Evolutionary conservation across 1,140 invertebrate genomes (phyloP).

Genomic region (Cotesia vestalis): DNA sequence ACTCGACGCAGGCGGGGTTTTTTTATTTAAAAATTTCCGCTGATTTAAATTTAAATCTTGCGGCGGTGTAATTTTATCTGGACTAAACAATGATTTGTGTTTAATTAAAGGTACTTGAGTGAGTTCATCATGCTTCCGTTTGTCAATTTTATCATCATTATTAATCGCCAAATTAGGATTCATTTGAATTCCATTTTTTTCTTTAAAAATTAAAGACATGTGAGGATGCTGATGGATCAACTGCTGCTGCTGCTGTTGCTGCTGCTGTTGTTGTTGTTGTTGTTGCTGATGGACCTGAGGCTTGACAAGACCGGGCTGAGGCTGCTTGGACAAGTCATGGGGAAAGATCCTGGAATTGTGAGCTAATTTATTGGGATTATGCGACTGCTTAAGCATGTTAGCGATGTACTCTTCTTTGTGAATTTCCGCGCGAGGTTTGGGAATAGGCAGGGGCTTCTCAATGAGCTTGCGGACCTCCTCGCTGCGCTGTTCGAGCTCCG

Average conservation of each 20-base stretch:
- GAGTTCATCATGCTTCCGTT: slow-evolving; percentile 43
- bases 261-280: background rate
- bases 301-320: background rate
- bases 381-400: slow-evolving; percentile 53
- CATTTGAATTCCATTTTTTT: slow-evolving; percentile 51
- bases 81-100: slow-evolving; percentile 66
- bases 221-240: slow-evolving; percentile 37
- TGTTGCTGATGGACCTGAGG: too few species aligned
- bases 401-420: slow-evolving; percentile 53
- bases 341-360: slow-evolving; percentile 21
- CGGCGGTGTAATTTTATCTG: slow-evolving; percentile 60
- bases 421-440: slow-evolving; percentile 45
- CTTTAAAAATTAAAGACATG: slow-evolving; percentile 45
- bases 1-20: slow-evolving; percentile 37
- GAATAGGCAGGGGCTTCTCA: slow-evolving; percentile 52
- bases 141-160: slow-evolving; percentile 49
- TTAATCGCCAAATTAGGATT: slow-evolving; percentile 43
- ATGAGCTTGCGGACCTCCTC: slow-evolving; percentile 61
- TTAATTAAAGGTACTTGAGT: slow-evolving; percentile 44
- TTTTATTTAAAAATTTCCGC: slow-evolving; percentile 24
- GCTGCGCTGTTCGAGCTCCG: slow-evolving; percentile 53
- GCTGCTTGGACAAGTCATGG: slow-evolving; percentile 26
- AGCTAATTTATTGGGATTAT: slow-evolving; percentile 50
- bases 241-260: slow-evolving; percentile 40
- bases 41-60: slow-evolving; percentile 43